These are phyloP conservation scores for Apostichopus parvimensis DNA, from an alignment of 35 echinoderm and acorn worm genomes.

Conservation along the genomic window DNA sequence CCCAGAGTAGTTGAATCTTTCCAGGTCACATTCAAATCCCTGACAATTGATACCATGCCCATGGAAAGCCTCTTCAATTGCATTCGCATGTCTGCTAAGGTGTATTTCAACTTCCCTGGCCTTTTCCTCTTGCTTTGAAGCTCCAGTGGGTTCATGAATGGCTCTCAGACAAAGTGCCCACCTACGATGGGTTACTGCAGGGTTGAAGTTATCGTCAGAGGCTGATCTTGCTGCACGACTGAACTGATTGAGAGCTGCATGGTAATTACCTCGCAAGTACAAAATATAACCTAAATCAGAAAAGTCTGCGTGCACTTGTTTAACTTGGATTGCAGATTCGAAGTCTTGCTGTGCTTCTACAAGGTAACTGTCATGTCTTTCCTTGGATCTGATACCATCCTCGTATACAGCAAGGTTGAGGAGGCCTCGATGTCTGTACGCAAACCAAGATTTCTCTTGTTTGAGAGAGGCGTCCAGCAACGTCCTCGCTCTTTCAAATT, in stretches of 20 bases:
- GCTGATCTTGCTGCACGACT: conserved; percentile 61
- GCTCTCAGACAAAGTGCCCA: conserved; percentile 79
- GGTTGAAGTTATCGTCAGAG: conserved; percentile 77
- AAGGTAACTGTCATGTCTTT: conserved; percentile 33
- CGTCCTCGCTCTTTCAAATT: conserved; percentile 63
- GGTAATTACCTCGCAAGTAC: conserved; percentile 66
- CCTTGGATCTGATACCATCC: conserved; percentile 17
- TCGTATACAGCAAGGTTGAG: conserved; percentile 73
- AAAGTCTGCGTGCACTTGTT: conserved; percentile 77
- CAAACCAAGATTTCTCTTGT: conserved; percentile 72
- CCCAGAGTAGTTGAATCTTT: conserved; percentile 77
- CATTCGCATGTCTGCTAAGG: conserved; percentile 38
- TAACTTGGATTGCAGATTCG: conserved; percentile 55
- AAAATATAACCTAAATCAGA: conserved; percentile 81
- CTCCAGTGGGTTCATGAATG: conserved; percentile 70
- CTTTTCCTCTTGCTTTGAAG: conserved; percentile 36
- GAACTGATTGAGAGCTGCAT: conserved; percentile 64
- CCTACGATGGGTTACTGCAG: conserved; percentile 65
- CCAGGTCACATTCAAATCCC: conserved; percentile 83
- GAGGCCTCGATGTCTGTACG: conserved; percentile 69
- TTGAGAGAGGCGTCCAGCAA: conserved; percentile 62
- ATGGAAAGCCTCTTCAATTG: conserved; percentile 58
- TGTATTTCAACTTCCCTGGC: conserved; percentile 23
- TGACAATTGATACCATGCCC: conserved; percentile 73
- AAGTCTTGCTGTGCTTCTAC: conserved; percentile 64